Percentiles rank a stretch among this genome's conserved stretches.
These are phyloP conservation scores for Chanos chanos DNA, from an alignment of 2,797 vertebrate genomes.

Conservation along the genomic window DNA sequence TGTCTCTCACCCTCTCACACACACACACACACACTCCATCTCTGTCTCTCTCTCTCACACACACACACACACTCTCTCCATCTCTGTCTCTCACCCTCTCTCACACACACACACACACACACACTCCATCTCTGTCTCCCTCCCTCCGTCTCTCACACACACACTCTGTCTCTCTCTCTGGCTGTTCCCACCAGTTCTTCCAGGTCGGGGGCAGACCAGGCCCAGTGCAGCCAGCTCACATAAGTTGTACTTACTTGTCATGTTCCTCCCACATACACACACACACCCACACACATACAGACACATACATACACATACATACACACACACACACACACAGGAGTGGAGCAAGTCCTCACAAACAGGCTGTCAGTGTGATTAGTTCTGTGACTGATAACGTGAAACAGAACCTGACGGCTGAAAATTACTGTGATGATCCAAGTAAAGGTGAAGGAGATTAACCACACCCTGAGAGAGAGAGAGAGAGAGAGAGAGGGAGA, in stretches of 20 bases:
- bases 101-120: background rate
- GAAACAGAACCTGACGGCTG: slow-evolving; percentile 35
- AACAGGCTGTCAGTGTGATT: slow-evolving; percentile 37
- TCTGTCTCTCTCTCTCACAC: background rate
- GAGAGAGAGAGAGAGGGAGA: background rate
- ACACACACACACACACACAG: background rate
- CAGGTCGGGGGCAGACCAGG: slow-evolving; percentile 29
- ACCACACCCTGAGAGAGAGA: background rate
- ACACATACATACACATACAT: background rate
- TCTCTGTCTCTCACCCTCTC: background rate
- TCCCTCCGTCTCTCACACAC: background rate
- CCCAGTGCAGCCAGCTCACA: slow-evolving; percentile 14
- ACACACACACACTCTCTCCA: background rate
- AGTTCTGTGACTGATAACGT: slow-evolving; percentile 30
- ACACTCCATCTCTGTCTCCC: too few relatives aligned
- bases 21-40: background rate
- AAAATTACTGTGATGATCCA: slow-evolving; percentile 42
- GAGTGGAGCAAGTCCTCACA: slow-evolving; percentile 8
- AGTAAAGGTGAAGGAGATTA: slow-evolving; percentile 10
- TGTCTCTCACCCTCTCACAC: background rate
- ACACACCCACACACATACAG: too few relatives aligned
- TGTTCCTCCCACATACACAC: slow-evolving; percentile 4
- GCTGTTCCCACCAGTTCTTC: slow-evolving; percentile 15
- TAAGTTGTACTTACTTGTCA: too few relatives aligned
- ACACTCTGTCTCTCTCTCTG: background rate